phyloP scores from a whole-genome alignment of 2,888 invertebrate genomes.

The Orchestes rusci region DNA sequence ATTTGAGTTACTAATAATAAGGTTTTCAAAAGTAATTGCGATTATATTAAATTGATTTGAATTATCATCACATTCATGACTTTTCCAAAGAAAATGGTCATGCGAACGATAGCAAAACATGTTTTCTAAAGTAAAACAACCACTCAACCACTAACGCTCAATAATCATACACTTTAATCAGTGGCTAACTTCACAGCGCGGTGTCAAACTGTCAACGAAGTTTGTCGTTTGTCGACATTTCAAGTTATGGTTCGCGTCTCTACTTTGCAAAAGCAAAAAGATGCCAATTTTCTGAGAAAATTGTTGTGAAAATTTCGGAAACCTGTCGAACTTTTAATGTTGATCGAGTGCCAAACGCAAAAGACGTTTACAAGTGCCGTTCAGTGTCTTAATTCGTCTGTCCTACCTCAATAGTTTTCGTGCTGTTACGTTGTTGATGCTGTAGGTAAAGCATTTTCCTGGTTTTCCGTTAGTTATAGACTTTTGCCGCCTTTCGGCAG shows the following conservation, averaged over 20 bases:
- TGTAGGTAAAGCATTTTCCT: slow-evolving; percentile 27
- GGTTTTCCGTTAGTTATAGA: too few species aligned
- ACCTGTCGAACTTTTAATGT: slow-evolving; percentile 8
- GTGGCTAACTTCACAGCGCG: slow-evolving; percentile 23
- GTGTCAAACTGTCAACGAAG: slow-evolving; percentile 18
- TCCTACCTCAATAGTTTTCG: slow-evolving; percentile 21
- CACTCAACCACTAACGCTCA: too few species aligned
- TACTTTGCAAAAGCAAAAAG: slow-evolving; percentile 19
- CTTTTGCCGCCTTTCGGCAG: too few species aligned
- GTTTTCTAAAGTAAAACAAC: too few species aligned
- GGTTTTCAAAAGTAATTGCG: too few species aligned
- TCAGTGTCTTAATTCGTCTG: slow-evolving; percentile 16
- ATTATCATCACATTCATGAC: too few species aligned
- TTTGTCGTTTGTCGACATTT: slow-evolving; percentile 19
- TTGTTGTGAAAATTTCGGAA: slow-evolving; percentile 1
- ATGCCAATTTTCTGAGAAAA: slow-evolving; percentile 16
- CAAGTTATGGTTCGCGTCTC: slow-evolving; percentile 34
- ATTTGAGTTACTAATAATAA: too few species aligned
- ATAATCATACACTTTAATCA: too few species aligned
- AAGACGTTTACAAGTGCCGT: slow-evolving; percentile 8
- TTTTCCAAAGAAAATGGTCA: too few species aligned
- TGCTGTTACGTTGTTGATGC: slow-evolving; percentile 28
- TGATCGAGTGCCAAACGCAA: slow-evolving; percentile 5
- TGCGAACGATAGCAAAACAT: too few species aligned
- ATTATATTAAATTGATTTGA: too few species aligned